A percentile compares a stretch with the other conserved stretches of the same genome.
Conservation (phyloP, 2,113 vertebrate species). For the Mormyrus lacerda region DNA sequence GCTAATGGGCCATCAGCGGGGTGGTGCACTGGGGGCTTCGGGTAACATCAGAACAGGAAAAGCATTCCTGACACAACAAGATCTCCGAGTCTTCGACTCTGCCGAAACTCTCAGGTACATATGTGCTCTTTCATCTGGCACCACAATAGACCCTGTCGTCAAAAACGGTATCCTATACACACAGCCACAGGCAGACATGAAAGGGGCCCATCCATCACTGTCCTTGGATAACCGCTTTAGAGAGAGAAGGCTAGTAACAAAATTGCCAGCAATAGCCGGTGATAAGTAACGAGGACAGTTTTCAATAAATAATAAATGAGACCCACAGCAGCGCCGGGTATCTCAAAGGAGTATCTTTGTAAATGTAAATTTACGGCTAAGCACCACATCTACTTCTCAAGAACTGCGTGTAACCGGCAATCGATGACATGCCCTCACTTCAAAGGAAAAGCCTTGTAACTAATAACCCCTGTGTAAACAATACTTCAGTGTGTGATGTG, state of each 20-base stretch:
- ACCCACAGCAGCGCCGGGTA: not conserved
- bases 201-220: not conserved
- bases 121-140: not conserved
- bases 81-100: not conserved
- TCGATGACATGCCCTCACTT: not conserved
- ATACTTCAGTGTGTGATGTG: not conserved
- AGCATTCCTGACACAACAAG: not conserved
- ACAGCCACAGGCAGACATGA: not conserved
- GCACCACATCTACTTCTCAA: not conserved
- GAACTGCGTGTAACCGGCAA: not conserved
- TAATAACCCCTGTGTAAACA: not conserved
- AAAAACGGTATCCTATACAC: slow-evolving; percentile 2
- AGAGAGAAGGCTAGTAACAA: not conserved
- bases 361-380: not conserved
- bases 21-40: not conserved
- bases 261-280: not conserved
- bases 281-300: not conserved
- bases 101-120: not conserved
- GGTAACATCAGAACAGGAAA: not conserved
- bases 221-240: not conserved
- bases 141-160: not conserved
- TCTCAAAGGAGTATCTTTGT: not conserved
- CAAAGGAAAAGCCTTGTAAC: not conserved
- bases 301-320: not conserved
- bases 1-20: not conserved